Evolutionary conservation across 2,113 vertebrate species (phyloP), one percentile per base, ranked within the genome.

Genomic region (Planiliza haematocheilus): DNA sequence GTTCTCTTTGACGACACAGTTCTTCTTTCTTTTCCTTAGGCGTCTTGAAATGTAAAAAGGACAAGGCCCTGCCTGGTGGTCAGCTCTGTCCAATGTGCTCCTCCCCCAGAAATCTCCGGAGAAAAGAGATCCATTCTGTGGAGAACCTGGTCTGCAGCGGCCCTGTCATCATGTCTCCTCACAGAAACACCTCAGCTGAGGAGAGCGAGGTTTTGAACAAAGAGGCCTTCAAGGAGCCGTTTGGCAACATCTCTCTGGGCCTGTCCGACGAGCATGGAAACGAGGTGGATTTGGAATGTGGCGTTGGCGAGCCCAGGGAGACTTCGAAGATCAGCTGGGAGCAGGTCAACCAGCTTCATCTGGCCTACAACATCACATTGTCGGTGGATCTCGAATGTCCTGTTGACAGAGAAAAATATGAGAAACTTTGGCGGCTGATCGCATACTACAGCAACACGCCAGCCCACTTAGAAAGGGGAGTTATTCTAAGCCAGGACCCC

Each of bases 361-460:
- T 97, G 7, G 79, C 88, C 1, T 34, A 94, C 59, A 95, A 95
- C 18, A 84, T 95, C 9, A 94, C 93, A 0, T 38, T 96, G 16
- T 85, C 77, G 0, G 68, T 96, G 62, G 93, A 95, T 79, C 77
- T 97, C 0, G 91, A 94, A 16, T 99, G 97, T 18, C 91, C 93
- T 0, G 94, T 97, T 70, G 95, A 94, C 4, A 85, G 95, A 59
- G 93, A 91, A 3, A 94, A 86, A 42, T 97, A 97, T 8, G 95
- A 97, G 74, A 93, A 90, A 3, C 66, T 98, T 0, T 99, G 97
- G 97, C 94, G 95, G 20, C 89, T 98, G 3, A 94, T 98, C 10
- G 97, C 97, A 0, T 97, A 97, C 66, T 99, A 98, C 74, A 97
- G 96, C 45, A 96, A 94, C 53, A 93, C 94, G 0, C 95, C 97